These are phyloP conservation scores for Drosophila dunni DNA, from an alignment of 1,140 invertebrate genomes.

Conservation along the genomic window DNA sequence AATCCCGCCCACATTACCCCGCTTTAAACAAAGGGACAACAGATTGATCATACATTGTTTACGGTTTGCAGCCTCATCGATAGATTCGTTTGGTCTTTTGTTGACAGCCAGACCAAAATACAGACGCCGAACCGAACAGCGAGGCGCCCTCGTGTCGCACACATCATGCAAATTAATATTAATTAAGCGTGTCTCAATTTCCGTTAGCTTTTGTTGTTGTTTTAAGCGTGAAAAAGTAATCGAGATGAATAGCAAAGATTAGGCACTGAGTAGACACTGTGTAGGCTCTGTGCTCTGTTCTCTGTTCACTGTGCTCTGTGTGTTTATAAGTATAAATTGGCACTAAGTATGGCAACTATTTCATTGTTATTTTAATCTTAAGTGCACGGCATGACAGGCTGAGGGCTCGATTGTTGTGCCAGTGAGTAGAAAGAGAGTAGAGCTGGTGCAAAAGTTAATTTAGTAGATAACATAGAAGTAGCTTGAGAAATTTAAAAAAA, in stretches of 20 bases:
- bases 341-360: too few relatives aligned
- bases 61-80: conserved; percentile 33
- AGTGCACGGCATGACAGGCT: conserved; percentile 9
- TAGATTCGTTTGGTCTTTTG: conserved; percentile 43
- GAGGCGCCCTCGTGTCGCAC: conserved; percentile 41
- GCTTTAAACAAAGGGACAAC: conserved; percentile 6
- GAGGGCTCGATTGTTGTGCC: neutral
- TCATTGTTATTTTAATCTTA: neutral
- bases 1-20: too few relatives aligned
- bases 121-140: conserved; percentile 35
- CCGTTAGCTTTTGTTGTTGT: conserved; percentile 27
- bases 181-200: conserved; percentile 72
- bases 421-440: too few relatives aligned
- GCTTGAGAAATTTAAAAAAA: too few relatives aligned
- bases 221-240: conserved; percentile 13
- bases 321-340: too few relatives aligned
- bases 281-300: neutral
- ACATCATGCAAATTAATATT: conserved; percentile 78
- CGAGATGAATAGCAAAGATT: conserved; percentile 42
- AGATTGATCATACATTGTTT: conserved; percentile 69
- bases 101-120: conserved; percentile 33
- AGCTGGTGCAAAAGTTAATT: too few relatives aligned
- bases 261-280: conserved; percentile 2
- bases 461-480: too few relatives aligned
- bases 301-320: neutral